These are phyloP conservation scores for Tribolium freemani DNA, from an alignment of 2,888 invertebrate genomes.

Conservation along the genomic window DNA sequence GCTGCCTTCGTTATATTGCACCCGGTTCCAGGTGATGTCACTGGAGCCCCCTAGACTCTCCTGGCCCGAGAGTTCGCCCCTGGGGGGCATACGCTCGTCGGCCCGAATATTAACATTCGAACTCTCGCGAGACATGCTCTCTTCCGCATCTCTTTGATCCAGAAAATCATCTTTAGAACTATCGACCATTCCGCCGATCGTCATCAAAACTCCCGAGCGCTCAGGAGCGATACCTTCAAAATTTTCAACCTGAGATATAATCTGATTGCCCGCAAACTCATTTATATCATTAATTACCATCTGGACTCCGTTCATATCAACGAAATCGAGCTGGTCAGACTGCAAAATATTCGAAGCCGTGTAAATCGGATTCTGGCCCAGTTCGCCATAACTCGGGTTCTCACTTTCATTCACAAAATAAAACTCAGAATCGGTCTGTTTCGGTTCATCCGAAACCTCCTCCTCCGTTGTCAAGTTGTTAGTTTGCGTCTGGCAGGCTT, in stretches of 20 bases:
- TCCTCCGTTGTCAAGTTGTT: conserved; percentile 40
- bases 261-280: conserved; percentile 61
- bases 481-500: conserved; percentile 65
- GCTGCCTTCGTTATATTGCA: conserved; percentile 74
- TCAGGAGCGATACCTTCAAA: conserved; percentile 60
- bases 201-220: conserved; percentile 62
- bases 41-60: conserved; percentile 86
- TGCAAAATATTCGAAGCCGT: conserved; percentile 59
- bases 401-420: conserved; percentile 47
- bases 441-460: conserved; percentile 40
- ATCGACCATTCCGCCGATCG: conserved; percentile 60
- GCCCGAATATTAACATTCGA: conserved; percentile 85
- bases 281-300: conserved; percentile 64
- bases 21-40: conserved; percentile 83
- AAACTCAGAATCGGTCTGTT: conserved; percentile 42
- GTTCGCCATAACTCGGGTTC: conserved; percentile 20
- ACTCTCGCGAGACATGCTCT: conserved; percentile 67
- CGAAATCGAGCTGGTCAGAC: conserved; percentile 65
- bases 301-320: conserved; percentile 71
- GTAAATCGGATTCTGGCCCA: conserved; percentile 53
- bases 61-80: conserved; percentile 89
- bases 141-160: conserved; percentile 64
- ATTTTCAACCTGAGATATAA: conserved; percentile 63
- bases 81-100: conserved; percentile 89
- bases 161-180: conserved; percentile 48